Percentiles rank a stretch among this genome's conserved stretches.
Evolutionary conservation across 2,113 vertebrate species (phyloP).

Genomic region (Sphyrna mokarran): DNA sequence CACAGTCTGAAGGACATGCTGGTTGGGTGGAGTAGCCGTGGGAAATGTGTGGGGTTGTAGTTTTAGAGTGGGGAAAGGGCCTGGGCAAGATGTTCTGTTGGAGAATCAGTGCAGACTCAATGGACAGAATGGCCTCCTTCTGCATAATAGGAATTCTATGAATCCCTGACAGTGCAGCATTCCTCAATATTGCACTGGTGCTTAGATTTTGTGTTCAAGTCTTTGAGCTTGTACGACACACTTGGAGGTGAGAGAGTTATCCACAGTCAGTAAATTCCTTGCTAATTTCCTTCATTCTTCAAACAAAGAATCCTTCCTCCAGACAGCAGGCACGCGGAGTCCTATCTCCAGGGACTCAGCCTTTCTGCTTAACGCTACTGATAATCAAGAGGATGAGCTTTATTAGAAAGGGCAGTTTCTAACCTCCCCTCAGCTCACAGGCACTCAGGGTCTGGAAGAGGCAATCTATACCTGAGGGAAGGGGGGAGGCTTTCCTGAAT

Average conservation of each 20-base stretch:
- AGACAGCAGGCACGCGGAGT: no score
- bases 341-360: not conserved
- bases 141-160: no score
- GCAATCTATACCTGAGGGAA: no score
- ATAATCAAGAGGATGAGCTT: not conserved
- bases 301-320: not conserved
- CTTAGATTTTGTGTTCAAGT: not conserved
- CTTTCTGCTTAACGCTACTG: not conserved
- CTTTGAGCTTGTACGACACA: not conserved
- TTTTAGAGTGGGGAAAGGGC: no score
- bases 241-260: not conserved
- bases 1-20: no score
- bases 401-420: not conserved
- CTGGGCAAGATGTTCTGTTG: no score
- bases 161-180: not conserved
- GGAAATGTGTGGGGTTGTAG: no score
- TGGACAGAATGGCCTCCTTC: no score
- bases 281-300: not conserved
- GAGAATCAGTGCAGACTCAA: no score
- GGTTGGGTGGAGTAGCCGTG: no score
- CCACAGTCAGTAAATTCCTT: not conserved
- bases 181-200: not conserved
- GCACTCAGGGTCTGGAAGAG: not conserved
- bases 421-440: not conserved
- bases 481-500: no score